Evolutionary conservation across 2,113 vertebrate genomes (phyloP).

Genomic region (Phyllostomus discolor): DNA sequence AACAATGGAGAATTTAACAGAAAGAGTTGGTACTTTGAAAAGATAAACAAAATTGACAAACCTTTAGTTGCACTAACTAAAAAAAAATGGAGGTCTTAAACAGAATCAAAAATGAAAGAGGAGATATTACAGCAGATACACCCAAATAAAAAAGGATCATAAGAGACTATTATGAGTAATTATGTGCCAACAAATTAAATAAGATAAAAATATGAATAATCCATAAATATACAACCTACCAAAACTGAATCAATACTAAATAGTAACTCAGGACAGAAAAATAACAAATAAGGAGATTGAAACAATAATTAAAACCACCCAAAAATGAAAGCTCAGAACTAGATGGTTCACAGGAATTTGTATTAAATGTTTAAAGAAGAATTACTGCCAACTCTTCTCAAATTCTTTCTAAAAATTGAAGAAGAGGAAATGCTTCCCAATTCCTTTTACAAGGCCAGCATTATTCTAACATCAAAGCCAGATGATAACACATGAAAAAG

Average conservation of each 20-base stretch:
- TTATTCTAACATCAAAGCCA: background rate
- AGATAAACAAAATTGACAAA: no score
- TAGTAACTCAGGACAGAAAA: background rate
- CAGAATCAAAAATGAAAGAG: background rate
- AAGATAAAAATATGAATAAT: background rate
- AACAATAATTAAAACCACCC: background rate
- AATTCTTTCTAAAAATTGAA: background rate
- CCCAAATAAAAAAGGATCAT: background rate
- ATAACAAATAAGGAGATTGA: background rate
- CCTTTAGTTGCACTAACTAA: no score
- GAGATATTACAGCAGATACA: background rate
- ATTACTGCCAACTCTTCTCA: background rate
- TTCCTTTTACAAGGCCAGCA: background rate
- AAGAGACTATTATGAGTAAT: background rate
- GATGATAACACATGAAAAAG: background rate
- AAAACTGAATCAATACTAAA: background rate
- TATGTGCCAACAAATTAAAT: background rate
- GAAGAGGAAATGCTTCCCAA: background rate
- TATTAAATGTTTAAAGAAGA: background rate
- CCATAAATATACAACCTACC: background rate
- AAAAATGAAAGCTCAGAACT: background rate
- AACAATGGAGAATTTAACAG: no score
- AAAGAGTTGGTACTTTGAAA: no score
- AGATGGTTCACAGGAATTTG: background rate
- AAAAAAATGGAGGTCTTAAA: no score